A percentile compares a stretch with the other conserved stretches of the same genome.
Evolutionary conservation across 2,888 invertebrate genomes (phyloP).

Genomic region (Chloroclysta siterata): DNA sequence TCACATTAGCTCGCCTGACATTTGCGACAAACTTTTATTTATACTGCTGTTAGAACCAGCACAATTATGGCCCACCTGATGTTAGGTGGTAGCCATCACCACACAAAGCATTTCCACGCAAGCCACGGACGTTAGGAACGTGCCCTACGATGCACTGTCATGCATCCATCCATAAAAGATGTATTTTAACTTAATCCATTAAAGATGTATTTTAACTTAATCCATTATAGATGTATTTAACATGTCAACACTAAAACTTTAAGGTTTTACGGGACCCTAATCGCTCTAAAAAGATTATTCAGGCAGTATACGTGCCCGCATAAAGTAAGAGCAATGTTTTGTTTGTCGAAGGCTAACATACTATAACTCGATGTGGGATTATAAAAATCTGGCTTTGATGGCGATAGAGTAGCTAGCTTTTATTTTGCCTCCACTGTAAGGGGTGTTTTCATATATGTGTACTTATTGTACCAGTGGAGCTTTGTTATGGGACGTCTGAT

Average conservation of each 20-base stretch:
- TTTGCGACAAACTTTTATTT: no score
- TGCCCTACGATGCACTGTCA: no score
- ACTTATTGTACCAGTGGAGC: neutral
- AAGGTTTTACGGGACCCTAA: slow-evolving; percentile 7
- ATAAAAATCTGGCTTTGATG: slow-evolving; percentile 24
- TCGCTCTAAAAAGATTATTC: slow-evolving; percentile 17
- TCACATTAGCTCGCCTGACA: no score
- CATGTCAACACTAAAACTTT: neutral
- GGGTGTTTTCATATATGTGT: slow-evolving; percentile 1
- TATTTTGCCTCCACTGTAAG: neutral
- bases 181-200: no score
- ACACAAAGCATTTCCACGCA: no score
- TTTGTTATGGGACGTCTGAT: neutral
- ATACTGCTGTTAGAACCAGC: no score
- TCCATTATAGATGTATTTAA: no score
- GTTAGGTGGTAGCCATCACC: no score
- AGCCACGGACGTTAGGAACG: no score
- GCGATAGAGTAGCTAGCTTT: slow-evolving; percentile 8
- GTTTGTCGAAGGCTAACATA: slow-evolving; percentile 45
- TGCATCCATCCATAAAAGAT: no score
- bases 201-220: no score
- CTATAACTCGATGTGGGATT: slow-evolving; percentile 30
- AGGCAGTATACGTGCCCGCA: slow-evolving; percentile 7
- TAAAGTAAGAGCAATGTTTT: slow-evolving; percentile 30
- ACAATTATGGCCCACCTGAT: no score